Evolutionary conservation across 2,888 invertebrate species (phyloP), one percentile per base, ranked within the genome.

Genomic region (Watsonalla binaria): DNA sequence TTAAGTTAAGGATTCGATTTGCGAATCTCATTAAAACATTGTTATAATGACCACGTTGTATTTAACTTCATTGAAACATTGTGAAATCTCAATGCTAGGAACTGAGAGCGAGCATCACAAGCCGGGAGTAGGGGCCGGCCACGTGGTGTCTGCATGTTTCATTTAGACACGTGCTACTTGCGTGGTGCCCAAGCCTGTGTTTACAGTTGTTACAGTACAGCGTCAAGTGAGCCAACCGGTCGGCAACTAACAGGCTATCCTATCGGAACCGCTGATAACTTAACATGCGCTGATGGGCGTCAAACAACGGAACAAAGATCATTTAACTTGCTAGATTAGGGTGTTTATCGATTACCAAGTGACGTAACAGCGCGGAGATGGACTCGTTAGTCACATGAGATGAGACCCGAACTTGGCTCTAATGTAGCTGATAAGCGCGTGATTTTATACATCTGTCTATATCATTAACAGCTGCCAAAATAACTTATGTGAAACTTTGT

Each of bases 111-210:
- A 37, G 48, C 14, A 35, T 54, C 15, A 34, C 45, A 49, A 51
- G 56, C 53, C 51, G 52, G 46, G 56, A 60, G 48, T 53, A 46
- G 15, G 47, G 50, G 34, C 24, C 34, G 50, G 65, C 60, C 75
- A 82, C 82, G 80, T 75, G 76, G 64, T 71, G 64, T 55, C 68
- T 64, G 77, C 76, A 72, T 80, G 78, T 5, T 11, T 11, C 53
- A 46, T 54, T 53, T 55, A 51, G 57, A 64, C 82, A 82, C 80
- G 83, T 79, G 78, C 66, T 63, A 54, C 54, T 59, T 62, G 72
- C 80, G 78, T 85, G 83, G 66, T 74, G 54, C 52, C 54, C 52
- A 46, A 47, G 54, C 58, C 61, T 60, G 55, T 66, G 58, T 64
- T 62, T 59, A 64, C 63, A 62, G 62, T 66, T 61, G 61, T 56